Conservation (phyloP, 2,797 vertebrate species). For the Pseudochaenichthys georgianus region DNA sequence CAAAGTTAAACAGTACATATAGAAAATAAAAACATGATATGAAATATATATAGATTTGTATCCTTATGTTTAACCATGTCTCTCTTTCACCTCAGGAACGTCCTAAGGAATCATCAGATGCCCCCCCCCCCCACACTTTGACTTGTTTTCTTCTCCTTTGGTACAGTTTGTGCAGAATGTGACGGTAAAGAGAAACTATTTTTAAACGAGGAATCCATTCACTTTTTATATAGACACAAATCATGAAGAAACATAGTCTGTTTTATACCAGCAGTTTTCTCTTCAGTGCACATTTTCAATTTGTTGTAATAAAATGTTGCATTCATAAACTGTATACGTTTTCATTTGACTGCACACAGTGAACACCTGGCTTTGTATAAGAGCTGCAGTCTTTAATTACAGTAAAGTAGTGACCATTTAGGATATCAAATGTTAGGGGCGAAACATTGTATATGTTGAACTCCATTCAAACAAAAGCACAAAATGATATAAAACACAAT, state of each 20-base stretch:
- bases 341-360: not conserved
- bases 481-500: not conserved
- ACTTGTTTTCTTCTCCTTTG: not conserved
- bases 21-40: no score
- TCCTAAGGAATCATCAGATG: not conserved
- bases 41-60: no score
- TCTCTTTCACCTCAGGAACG: conserved; percentile 13
- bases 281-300: not conserved
- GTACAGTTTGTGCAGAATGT: not conserved
- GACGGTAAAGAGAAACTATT: not conserved
- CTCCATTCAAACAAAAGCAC: not conserved
- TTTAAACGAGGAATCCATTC: no score
- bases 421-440: no score
- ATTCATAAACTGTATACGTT: not conserved
- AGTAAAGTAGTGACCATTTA: not conserved
- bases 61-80: not conserved
- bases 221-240: no score
- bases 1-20: no score
- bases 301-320: conserved; percentile 3
- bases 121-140: not conserved
- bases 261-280: not conserved
- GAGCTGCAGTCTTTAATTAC: not conserved
- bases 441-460: not conserved
- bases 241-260: no score
- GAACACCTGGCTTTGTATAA: no score